phyloP scores from a whole-genome alignment of 1,140 invertebrate species.

The Copidosoma floridanum region DNA sequence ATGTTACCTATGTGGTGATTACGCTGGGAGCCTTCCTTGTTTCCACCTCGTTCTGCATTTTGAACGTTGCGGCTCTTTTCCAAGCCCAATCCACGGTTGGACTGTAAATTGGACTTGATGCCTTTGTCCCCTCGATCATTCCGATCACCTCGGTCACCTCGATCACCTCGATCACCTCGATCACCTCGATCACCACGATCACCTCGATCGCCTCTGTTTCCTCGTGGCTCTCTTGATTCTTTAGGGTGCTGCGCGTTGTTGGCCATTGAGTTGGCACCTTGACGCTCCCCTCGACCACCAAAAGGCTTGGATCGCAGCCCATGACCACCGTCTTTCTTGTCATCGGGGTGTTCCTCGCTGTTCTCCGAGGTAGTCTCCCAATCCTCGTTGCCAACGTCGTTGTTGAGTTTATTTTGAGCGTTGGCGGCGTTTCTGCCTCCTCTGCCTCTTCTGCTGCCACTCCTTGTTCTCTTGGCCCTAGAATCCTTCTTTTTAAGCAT shows the following conservation, averaged over 20 bases:
- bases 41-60: constrained; percentile 35
- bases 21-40: constrained; percentile 28
- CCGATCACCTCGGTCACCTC: background rate
- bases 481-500: constrained; percentile 46
- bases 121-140: constrained; percentile 36
- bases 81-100: constrained; percentile 37
- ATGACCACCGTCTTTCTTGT: constrained; percentile 47
- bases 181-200: constrained; percentile 3
- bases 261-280: constrained; percentile 1
- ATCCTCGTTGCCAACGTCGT: constrained; percentile 61
- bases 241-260: constrained; percentile 33
- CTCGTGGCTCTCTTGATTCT: constrained; percentile 20
- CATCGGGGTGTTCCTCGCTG: constrained; percentile 60
- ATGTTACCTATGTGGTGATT: constrained; percentile 43
- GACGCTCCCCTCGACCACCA: constrained; percentile 31
- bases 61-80: constrained; percentile 48
- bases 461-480: constrained; percentile 45
- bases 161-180: background rate
- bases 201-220: too few relatives aligned
- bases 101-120: constrained; percentile 38
- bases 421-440: constrained; percentile 28
- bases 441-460: constrained; percentile 43
- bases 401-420: constrained; percentile 31
- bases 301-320: constrained; percentile 45
- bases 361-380: constrained; percentile 72